These are phyloP conservation scores for Microtus oregoni DNA, from an alignment of 2,113 vertebrate genomes.

Conservation along the genomic window DNA sequence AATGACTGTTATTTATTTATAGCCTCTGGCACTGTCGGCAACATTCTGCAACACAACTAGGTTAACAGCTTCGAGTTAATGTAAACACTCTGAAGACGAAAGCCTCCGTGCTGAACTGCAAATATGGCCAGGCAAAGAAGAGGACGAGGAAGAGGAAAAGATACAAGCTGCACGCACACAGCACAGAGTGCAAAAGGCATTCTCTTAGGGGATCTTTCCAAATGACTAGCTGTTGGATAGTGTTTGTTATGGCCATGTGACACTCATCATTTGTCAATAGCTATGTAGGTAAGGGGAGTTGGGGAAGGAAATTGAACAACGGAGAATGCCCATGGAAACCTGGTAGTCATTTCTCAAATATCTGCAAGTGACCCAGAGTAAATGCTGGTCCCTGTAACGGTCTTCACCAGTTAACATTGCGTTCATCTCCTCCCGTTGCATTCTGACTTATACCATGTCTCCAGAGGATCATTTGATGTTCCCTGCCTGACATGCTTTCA, in stretches of 20 bases:
- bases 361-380: neutral
- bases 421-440: neutral
- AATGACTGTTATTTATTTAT: slow-evolving; percentile 82
- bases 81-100: slow-evolving; percentile 78
- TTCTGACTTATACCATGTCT: neutral
- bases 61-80: slow-evolving; percentile 77
- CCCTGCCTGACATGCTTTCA: neutral
- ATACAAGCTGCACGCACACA: neutral
- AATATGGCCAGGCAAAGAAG: neutral
- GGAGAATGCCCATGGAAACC: neutral
- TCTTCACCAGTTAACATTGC: neutral
- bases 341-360: neutral
- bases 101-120: slow-evolving; percentile 13
- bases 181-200: neutral
- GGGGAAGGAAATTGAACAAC: neutral
- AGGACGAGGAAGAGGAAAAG: neutral
- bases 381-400: neutral
- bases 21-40: slow-evolving; percentile 77
- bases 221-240: neutral
- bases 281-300: neutral
- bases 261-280: neutral
- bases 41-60: slow-evolving; percentile 74
- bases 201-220: neutral
- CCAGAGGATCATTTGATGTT: neutral
- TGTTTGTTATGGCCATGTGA: neutral